phyloP scores from a whole-genome alignment of 1,140 invertebrate genomes.

The Magallana ariakensis region DNA sequence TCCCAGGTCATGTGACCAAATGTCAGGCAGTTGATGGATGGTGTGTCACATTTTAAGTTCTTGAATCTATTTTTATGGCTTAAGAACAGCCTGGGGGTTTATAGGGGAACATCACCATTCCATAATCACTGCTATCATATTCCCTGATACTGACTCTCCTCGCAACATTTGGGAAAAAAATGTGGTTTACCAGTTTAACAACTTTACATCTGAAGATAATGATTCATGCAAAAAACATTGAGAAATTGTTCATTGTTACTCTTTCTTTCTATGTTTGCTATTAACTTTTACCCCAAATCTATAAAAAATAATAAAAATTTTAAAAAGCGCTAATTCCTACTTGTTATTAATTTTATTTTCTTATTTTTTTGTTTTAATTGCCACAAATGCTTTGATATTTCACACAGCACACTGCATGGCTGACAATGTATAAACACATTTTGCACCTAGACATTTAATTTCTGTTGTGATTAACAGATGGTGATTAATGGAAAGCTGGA shows the following conservation, averaged over 20 bases:
- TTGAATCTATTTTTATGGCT: constrained; percentile 47
- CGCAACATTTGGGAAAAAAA: not conserved
- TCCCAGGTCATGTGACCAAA: constrained; percentile 55
- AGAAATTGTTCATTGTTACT: not conserved
- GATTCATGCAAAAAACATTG: constrained; percentile 22
- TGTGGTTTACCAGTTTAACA: constrained; percentile 34
- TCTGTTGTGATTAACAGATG: too few species aligned
- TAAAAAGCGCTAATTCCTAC: too few species aligned
- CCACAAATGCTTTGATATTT: not conserved
- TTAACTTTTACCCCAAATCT: too few species aligned
- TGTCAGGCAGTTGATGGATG: constrained; percentile 59
- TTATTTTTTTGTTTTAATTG: not conserved
- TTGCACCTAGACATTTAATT: constrained; percentile 8
- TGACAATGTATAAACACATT: constrained; percentile 32
- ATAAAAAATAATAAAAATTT: too few species aligned
- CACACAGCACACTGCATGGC: not conserved
- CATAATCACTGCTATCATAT: constrained; percentile 32
- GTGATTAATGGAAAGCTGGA: too few species aligned
- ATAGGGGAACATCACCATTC: constrained; percentile 33
- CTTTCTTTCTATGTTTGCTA: not conserved
- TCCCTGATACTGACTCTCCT: constrained; percentile 11
- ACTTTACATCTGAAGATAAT: constrained; percentile 19
- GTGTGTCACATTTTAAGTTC: constrained; percentile 50
- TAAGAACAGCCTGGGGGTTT: constrained; percentile 37
- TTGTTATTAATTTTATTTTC: too few species aligned